A percentile compares a stretch with the other conserved stretches of the same genome.
phyloP scores from a whole-genome alignment of 2,797 vertebrate species.

The Fratercula arctica region DNA sequence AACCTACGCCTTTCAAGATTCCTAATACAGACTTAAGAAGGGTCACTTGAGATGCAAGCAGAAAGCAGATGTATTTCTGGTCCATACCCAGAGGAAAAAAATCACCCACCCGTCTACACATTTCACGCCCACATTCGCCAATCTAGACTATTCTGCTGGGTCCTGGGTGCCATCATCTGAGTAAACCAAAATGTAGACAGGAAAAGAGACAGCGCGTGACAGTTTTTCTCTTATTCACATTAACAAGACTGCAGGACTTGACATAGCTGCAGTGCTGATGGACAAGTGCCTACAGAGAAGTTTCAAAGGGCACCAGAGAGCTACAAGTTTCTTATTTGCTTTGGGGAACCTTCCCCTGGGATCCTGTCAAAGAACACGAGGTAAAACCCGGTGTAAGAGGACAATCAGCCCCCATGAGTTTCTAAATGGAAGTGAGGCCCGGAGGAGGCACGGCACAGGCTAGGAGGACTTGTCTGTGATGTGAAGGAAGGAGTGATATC shows the following conservation, averaged over 20 bases:
- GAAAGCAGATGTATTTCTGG: background rate
- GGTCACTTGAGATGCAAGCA: background rate
- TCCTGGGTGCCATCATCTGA: background rate
- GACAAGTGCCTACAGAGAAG: background rate
- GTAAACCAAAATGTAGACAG: background rate
- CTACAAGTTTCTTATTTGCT: background rate
- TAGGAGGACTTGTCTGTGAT: background rate
- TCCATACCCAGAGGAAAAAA: background rate
- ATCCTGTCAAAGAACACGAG: background rate
- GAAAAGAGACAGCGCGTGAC: background rate
- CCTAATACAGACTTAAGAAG: background rate
- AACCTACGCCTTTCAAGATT: fast-evolving
- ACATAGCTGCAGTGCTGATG: background rate
- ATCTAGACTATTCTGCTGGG: background rate
- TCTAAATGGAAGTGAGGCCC: background rate
- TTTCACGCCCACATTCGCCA: background rate
- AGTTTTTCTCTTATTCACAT: background rate
- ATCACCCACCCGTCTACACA: background rate
- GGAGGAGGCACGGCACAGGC: background rate
- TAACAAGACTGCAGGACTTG: background rate
- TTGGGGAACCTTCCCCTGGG: background rate
- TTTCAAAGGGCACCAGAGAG: background rate
- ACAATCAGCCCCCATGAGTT: background rate
- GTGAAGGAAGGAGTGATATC: background rate
- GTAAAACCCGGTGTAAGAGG: background rate